Percentiles rank a stretch among this genome's conserved stretches.
phyloP scores from a whole-genome alignment of 2,113 vertebrate species.

The Muntiacus muntjak region DNA sequence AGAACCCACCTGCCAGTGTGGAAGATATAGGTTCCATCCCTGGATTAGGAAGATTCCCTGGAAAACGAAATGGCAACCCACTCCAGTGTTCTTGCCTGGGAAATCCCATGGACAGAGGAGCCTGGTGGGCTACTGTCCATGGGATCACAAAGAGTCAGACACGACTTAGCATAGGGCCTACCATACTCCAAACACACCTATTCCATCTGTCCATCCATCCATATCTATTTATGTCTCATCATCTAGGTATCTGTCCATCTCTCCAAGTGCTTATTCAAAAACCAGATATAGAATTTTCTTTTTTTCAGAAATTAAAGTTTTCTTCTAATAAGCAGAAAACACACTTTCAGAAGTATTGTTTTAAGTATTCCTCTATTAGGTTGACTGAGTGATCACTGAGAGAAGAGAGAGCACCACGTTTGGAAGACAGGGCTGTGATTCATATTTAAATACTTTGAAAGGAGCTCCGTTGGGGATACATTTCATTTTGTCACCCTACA shows the following conservation, averaged over 20 bases:
- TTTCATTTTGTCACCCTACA: background rate
- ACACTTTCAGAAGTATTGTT: background rate
- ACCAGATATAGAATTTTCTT: background rate
- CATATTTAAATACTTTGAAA: background rate
- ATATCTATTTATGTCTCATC: background rate
- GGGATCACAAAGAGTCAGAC: background rate
- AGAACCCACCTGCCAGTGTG: background rate
- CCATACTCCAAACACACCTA: background rate
- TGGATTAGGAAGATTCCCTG: background rate
- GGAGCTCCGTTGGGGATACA: background rate
- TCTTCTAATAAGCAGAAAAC: conserved; percentile 2
- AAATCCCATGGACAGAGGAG: background rate
- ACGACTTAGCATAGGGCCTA: background rate
- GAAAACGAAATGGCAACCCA: background rate
- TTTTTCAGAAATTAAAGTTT: background rate
- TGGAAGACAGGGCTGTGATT: background rate
- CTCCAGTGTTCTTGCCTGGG: background rate
- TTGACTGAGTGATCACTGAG: background rate
- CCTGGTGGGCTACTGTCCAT: background rate
- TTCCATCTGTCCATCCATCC: background rate
- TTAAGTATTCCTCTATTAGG: background rate
- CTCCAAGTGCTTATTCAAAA: background rate
- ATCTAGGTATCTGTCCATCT: background rate
- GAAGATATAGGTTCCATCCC: background rate
- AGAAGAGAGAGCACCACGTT: background rate